phyloP scores from a whole-genome alignment of 23 tunicate species.

The Ciona savignyi region DNA sequence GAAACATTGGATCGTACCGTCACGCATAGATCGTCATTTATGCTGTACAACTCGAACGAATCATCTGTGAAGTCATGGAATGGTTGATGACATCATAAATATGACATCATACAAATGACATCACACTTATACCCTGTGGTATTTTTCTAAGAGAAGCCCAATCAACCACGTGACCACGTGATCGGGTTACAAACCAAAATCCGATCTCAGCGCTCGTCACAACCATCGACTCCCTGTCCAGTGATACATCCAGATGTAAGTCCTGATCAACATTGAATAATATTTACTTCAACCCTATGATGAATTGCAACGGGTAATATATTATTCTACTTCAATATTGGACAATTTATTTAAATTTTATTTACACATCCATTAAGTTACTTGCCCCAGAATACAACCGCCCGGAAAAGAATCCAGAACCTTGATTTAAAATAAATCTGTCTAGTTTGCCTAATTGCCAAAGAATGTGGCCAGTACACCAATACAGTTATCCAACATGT shows the following conservation, averaged over 20 bases:
- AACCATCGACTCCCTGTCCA: not conserved
- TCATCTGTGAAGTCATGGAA: slow-evolving; percentile 19
- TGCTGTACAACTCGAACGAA: slow-evolving; percentile 45
- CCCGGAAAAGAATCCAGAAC: too few relatives aligned
- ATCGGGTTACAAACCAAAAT: slow-evolving; percentile 38
- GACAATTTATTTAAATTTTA: too few relatives aligned
- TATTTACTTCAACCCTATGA: too few relatives aligned
- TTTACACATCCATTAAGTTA: too few relatives aligned
- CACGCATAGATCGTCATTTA: slow-evolving; percentile 9
- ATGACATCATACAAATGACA: not conserved
- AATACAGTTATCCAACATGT: too few relatives aligned
- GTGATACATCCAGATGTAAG: slow-evolving; percentile 38
- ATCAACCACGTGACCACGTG: slow-evolving; percentile 38
- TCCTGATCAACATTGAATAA: too few relatives aligned
- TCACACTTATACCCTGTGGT: slow-evolving; percentile 16
- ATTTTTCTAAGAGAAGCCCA: slow-evolving; percentile 35
- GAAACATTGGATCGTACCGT: not conserved
- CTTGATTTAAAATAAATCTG: too few relatives aligned
- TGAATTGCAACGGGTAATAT: too few relatives aligned
- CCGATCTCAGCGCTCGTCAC: slow-evolving; percentile 17
- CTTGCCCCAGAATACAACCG: too few relatives aligned
- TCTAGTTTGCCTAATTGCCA: too few relatives aligned
- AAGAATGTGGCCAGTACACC: too few relatives aligned
- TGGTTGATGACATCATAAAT: not conserved
- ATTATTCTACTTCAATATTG: too few relatives aligned